Evolutionary conservation across 2,113 vertebrate species (phyloP).

Genomic region (Sinocyclocheilus rhinocerous): DNA sequence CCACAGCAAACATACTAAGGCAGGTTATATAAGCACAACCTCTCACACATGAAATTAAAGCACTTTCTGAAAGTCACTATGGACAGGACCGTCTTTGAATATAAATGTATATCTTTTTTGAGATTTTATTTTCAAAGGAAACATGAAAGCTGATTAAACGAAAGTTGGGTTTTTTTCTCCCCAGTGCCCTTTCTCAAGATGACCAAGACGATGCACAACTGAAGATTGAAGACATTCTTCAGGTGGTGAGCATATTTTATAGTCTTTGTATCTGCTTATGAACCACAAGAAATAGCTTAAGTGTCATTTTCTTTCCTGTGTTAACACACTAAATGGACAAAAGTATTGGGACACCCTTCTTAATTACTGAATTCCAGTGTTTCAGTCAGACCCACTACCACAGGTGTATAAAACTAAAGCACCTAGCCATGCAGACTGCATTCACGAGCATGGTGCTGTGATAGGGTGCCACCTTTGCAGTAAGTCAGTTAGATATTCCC

Average conservation of each 20-base stretch:
- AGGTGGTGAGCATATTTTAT: constrained; percentile 80
- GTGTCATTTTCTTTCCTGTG: background rate
- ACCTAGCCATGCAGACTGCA: no score
- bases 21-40: constrained; percentile 57
- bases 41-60: background rate
- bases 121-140: background rate
- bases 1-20: constrained; percentile 94
- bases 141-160: background rate
- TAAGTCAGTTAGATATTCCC: no score
- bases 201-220: constrained; percentile 93
- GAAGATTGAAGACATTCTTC: constrained; percentile 91
- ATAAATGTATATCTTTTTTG: background rate
- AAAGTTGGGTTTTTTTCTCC: constrained; percentile 31
- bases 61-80: background rate
- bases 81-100: background rate
- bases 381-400: no score
- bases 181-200: constrained; percentile 92
- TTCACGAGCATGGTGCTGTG: no score
- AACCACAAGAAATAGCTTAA: background rate
- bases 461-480: no score
- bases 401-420: no score
- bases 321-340: no score
- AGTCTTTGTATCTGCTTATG: background rate
- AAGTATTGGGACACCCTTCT: no score
- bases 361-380: no score